phyloP scores from a whole-genome alignment of 2,888 invertebrate genomes.

The Venusia cambrica region DNA sequence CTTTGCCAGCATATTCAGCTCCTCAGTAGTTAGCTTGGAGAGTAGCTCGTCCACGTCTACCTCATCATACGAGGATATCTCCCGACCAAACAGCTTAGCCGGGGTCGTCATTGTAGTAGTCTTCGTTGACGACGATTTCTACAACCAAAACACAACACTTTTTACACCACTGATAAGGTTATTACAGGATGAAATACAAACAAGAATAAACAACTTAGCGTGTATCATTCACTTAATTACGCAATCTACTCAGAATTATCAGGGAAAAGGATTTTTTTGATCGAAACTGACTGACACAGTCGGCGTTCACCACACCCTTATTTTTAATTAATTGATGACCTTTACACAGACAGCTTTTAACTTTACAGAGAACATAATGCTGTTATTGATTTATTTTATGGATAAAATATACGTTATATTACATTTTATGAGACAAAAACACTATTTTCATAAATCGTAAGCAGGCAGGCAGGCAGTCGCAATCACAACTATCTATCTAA shows the following conservation, averaged over 20 bases:
- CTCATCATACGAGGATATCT: slow-evolving; percentile 94
- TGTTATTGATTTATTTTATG: too few species aligned
- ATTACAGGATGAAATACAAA: slow-evolving; percentile 8
- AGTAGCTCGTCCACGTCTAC: slow-evolving; percentile 97
- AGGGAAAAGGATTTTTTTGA: slow-evolving; percentile 36
- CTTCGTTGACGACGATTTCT: slow-evolving; percentile 94
- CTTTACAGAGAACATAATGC: too few species aligned
- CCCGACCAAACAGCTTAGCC: slow-evolving; percentile 94
- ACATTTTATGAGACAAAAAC: too few species aligned
- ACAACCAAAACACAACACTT: slow-evolving; percentile 59
- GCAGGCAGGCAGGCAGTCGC: too few species aligned
- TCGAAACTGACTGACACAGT: slow-evolving; percentile 45
- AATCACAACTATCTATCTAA: too few species aligned
- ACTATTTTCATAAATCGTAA: too few species aligned
- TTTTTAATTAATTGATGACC: slow-evolving; percentile 44
- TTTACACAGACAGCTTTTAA: too few species aligned
- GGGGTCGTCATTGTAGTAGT: slow-evolving; percentile 95
- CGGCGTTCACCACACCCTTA: slow-evolving; percentile 68
- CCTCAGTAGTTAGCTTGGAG: slow-evolving; percentile 95
- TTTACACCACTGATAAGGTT: slow-evolving; percentile 27
- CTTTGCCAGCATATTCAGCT: slow-evolving; percentile 97
- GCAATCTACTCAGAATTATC: slow-evolving; percentile 49
- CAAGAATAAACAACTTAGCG: neutral
- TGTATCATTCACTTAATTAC: slow-evolving; percentile 23
- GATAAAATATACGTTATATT: too few species aligned